Evolutionary conservation across 2,888 invertebrate genomes (phyloP).

Genomic region (Drosophila melanosoma): DNA sequence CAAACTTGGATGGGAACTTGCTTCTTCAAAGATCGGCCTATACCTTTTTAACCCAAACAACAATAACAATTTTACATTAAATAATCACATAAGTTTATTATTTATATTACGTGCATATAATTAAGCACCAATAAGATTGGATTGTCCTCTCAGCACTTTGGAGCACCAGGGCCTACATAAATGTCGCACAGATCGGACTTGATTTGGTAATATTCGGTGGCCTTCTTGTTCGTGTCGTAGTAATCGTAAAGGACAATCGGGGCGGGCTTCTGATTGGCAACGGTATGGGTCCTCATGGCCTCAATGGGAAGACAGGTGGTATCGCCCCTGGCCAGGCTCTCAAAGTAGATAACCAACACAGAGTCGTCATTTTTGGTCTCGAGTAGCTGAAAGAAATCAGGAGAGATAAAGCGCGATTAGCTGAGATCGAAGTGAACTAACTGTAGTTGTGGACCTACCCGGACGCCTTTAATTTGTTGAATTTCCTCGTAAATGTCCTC

Average conservation of each 20-base stretch:
- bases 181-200: constrained; percentile 81
- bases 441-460: constrained; percentile 64
- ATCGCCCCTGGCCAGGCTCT: constrained; percentile 87
- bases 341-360: constrained; percentile 90
- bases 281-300: constrained; percentile 92
- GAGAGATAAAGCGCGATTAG: neutral
- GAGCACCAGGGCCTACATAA: constrained; percentile 62
- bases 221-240: constrained; percentile 90
- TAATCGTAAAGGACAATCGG: constrained; percentile 95
- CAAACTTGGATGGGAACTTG: too few species aligned
- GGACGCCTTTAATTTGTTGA: constrained; percentile 84
- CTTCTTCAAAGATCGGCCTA: too few species aligned
- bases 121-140: neutral
- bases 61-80: constrained; percentile 24
- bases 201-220: constrained; percentile 78
- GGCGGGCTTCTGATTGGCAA: constrained; percentile 94
- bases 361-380: constrained; percentile 89
- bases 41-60: too few species aligned
- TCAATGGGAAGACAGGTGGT: constrained; percentile 92
- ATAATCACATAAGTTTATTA: constrained; percentile 43
- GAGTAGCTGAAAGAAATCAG: constrained; percentile 85
- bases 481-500: constrained; percentile 89
- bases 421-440: neutral
- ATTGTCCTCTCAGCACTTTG: constrained; percentile 40
- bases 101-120: neutral